These are phyloP conservation scores for Caenorhabditis sp. DNA, from an alignment of 2,888 invertebrate genomes.

Conservation along the genomic window DNA sequence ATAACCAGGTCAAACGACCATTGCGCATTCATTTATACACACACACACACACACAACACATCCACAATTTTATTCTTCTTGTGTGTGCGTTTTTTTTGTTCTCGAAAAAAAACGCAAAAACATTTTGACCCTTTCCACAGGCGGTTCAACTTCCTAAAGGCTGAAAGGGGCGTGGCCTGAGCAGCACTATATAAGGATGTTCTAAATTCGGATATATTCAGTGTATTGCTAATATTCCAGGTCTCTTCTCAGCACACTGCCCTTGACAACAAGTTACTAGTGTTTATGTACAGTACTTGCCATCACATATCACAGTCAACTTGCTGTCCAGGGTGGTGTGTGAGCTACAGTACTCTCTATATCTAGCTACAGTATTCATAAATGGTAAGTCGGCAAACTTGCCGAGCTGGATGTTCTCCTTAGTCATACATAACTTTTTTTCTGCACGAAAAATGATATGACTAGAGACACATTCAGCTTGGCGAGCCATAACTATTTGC, in stretches of 20 bases:
- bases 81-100: too few species aligned
- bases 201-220: too few species aligned
- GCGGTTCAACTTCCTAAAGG: background rate
- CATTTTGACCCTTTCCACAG: background rate
- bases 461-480: slow-evolving; percentile 61
- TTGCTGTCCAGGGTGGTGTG: slow-evolving; percentile 42
- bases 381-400: background rate
- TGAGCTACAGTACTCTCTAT: background rate
- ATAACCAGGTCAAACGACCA: background rate
- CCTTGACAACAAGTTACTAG: slow-evolving; percentile 12
- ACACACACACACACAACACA: too few species aligned
- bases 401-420: slow-evolving; percentile 41
- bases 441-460: slow-evolving; percentile 22
- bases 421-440: slow-evolving; percentile 8
- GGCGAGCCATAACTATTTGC: too few species aligned
- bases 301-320: slow-evolving; percentile 29
- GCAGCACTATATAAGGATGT: too few species aligned
- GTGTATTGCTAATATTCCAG: background rate
- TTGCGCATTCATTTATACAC: too few species aligned
- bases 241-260: background rate
- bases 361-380: background rate
- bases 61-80: too few species aligned
- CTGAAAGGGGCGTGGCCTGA: background rate
- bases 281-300: background rate
- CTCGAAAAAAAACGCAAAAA: too few species aligned